Conservation (phyloP, 2,113 vertebrate species). For the Grammomys dolichurus region DNA sequence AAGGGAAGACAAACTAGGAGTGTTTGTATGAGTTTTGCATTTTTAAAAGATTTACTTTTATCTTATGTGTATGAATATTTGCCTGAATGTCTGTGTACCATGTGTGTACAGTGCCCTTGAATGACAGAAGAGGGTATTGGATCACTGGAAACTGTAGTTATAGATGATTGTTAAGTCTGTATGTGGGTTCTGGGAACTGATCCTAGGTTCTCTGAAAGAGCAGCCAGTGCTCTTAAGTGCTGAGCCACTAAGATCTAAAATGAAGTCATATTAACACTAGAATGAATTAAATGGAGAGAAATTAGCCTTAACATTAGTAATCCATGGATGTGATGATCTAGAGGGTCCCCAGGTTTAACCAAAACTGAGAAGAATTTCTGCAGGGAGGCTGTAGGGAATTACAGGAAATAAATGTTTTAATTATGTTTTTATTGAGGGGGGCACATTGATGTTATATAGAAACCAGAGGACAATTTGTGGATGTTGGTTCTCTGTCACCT, state of each 20-base stretch:
- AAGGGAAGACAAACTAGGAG: background rate
- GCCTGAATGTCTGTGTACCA: background rate
- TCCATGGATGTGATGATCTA: background rate
- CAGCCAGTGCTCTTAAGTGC: background rate
- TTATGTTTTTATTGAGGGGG: background rate
- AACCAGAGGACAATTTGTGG: background rate
- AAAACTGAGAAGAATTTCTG: background rate
- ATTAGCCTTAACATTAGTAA: background rate
- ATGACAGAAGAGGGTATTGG: background rate
- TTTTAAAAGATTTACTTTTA: background rate
- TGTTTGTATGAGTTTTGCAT: background rate
- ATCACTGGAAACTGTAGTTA: background rate
- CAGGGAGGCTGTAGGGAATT: too few species aligned
- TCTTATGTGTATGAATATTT: background rate
- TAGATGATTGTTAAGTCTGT: background rate
- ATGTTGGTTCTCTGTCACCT: background rate
- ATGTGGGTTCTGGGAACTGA: background rate
- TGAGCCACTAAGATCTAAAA: background rate
- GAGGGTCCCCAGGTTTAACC: background rate
- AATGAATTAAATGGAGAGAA: background rate
- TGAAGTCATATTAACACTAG: background rate
- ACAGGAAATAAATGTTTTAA: background rate
- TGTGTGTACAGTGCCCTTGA: background rate
- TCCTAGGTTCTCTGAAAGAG: background rate
- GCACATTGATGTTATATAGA: too few species aligned